Conservation (phyloP, 92 coral and sea anemone genomes). For the Porites cylindrica region DNA sequence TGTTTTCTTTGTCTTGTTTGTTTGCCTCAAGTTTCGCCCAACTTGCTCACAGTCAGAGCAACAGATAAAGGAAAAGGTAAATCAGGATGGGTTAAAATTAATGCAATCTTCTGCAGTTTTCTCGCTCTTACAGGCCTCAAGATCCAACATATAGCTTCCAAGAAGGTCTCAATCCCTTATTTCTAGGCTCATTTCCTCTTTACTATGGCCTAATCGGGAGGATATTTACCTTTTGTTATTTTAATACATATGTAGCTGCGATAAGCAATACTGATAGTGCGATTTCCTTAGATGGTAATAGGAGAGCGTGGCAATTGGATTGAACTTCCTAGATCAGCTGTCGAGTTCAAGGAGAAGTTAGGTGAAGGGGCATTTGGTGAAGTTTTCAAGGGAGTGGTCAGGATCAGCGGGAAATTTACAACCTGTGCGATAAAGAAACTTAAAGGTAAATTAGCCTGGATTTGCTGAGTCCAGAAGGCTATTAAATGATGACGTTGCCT, state of each 20-base stretch:
- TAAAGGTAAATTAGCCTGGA: conserved; percentile 4
- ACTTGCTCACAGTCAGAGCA: background rate
- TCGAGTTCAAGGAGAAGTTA: background rate
- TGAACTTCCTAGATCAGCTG: conserved; percentile 15
- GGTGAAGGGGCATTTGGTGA: conserved; percentile 39
- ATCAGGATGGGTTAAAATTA: background rate
- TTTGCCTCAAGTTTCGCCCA: conserved; percentile 5
- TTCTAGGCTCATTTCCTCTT: too few relatives aligned
- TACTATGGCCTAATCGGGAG: too few relatives aligned
- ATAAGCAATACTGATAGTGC: background rate
- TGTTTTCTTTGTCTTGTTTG: background rate
- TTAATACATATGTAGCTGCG: too few relatives aligned
- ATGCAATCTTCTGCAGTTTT: too few relatives aligned
- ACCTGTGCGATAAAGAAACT: conserved; percentile 22
- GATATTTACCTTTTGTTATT: too few relatives aligned
- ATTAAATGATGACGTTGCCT: too few relatives aligned
- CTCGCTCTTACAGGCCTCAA: too few relatives aligned
- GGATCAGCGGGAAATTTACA: background rate
- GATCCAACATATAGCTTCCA: too few relatives aligned
- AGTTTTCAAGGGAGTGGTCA: conserved; percentile 8
- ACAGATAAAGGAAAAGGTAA: background rate
- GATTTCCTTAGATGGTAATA: background rate
- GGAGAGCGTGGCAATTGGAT: background rate
- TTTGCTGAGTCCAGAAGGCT: too few relatives aligned
- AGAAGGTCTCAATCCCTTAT: too few relatives aligned